These are phyloP conservation scores for Acrocephalus kingi DNA, from an alignment of 2,113 vertebrate genomes.

Conservation along the genomic window DNA sequence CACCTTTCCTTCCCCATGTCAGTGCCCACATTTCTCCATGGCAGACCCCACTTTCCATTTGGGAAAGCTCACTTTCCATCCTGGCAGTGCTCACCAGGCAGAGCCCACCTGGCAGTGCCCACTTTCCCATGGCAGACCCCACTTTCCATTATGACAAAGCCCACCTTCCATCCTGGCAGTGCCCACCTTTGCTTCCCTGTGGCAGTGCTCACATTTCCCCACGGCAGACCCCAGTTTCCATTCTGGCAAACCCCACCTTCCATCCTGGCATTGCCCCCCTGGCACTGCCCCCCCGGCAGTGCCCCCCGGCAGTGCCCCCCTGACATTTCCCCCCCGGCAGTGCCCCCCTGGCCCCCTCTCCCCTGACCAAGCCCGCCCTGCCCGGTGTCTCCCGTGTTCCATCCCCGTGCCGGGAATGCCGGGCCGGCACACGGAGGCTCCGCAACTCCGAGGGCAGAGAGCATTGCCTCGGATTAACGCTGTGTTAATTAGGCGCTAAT, in stretches of 20 bases:
- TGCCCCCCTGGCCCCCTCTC: neutral
- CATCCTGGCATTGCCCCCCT: too few species aligned
- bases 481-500: constrained; percentile 47
- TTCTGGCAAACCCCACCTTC: too few species aligned
- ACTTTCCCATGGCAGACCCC: neutral
- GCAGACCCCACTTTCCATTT: too few species aligned
- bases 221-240: too few species aligned
- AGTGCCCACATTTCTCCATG: neutral
- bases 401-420: neutral
- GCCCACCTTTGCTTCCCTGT: too few species aligned
- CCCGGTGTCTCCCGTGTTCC: too few species aligned
- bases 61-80: neutral
- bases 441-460: neutral
- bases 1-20: too few species aligned
- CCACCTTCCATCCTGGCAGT: neutral
- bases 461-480: neutral
- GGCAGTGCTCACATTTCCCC: too few species aligned
- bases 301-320: neutral
- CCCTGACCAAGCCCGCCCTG: neutral
- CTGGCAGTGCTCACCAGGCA: neutral
- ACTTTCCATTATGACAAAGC: neutral
- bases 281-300: too few species aligned
- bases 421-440: neutral
- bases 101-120: too few species aligned
- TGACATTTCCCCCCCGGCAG: neutral